These are phyloP conservation scores for Hofmannophila pseudospretella DNA, from an alignment of 2,888 invertebrate species.

Conservation along the genomic window DNA sequence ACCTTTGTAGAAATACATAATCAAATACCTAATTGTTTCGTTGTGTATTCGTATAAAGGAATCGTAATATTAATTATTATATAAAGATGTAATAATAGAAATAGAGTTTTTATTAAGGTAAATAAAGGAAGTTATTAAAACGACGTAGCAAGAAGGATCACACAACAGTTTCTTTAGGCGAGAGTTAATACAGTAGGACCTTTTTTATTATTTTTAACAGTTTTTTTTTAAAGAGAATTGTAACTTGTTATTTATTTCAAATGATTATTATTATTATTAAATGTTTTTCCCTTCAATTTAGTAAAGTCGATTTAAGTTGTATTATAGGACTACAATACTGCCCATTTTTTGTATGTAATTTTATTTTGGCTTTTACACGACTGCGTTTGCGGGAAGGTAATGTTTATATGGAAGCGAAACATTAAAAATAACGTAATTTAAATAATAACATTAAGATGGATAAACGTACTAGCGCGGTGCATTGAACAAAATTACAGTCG, in stretches of 20 bases:
- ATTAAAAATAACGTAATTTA: slow-evolving; percentile 27
- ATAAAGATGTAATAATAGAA: slow-evolving; percentile 74
- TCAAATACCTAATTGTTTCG: slow-evolving; percentile 25
- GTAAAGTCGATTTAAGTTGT: slow-evolving; percentile 63
- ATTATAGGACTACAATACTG: slow-evolving; percentile 72
- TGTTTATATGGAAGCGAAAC: slow-evolving; percentile 16
- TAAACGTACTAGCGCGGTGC: slow-evolving; percentile 33
- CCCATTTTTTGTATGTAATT: slow-evolving; percentile 50
- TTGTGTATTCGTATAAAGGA: slow-evolving; percentile 48
- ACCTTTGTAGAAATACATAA: slow-evolving; percentile 27
- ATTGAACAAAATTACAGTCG: slow-evolving; percentile 57
- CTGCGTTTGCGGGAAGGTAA: slow-evolving; percentile 13
- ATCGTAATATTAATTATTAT: slow-evolving; percentile 68
- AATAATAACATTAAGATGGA: slow-evolving; percentile 44
- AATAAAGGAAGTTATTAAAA: slow-evolving; percentile 65
- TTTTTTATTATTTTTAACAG: slow-evolving; percentile 72
- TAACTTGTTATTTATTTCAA: slow-evolving; percentile 78
- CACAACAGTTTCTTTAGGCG: slow-evolving; percentile 56
- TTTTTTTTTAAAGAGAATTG: slow-evolving; percentile 67
- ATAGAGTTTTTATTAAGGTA: slow-evolving; percentile 77
- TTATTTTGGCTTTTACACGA: slow-evolving; percentile 41
- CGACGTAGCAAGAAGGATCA: slow-evolving; percentile 62
- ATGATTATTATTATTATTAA: slow-evolving; percentile 75
- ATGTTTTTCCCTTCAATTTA: slow-evolving; percentile 67
- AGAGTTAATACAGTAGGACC: slow-evolving; percentile 47